Evolutionary conservation across 2,797 vertebrate genomes (phyloP), one percentile per base, ranked within the genome.

Genomic region (Tokudaia tokunoshimensis): DNA sequence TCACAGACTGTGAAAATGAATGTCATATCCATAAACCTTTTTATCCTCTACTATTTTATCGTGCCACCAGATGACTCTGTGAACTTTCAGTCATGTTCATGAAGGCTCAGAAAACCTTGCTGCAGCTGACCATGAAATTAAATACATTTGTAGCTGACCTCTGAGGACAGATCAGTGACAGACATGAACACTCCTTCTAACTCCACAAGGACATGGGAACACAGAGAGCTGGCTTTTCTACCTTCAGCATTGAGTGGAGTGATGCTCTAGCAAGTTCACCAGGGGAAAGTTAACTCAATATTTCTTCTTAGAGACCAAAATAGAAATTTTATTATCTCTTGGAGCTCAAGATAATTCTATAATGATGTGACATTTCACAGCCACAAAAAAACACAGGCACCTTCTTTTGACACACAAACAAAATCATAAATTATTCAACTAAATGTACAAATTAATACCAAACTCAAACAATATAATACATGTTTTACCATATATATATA

Each of bases 111-210:
- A 24, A 91, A 52, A 74, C 37, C 37, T 34, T 31, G 20, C 47
- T 95, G 89, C 84, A 92, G 31, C 37, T 89, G 14, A 94, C 57
- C 75, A 52, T 91, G 91, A 97, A 94, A 95, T 95, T 50, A 94
- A 92, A 59, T 22, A 41, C 92, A 95, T 34, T 96, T 95, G 34
- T 87, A 90, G 61, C 17, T 83, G 94, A 91, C 80, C 67, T 47
- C 74, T 37, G 13, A 22, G 47, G 24, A 52, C 74, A 96, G 75
- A 86, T 41, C 94, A 95, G 1, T 87, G 70, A 92, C 57, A 44
- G 57, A 61, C 65, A 59, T 61, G 67, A 81, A 88, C 52, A 92
- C 59, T 85, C 65, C 61, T 34, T 88, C 67, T n/a, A 84, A 76
- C 10, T 90, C 63, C 87, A 47, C 3, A 26, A 65, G 74, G 41